phyloP scores from a whole-genome alignment of 2,797 vertebrate species.

The Alca torda region DNA sequence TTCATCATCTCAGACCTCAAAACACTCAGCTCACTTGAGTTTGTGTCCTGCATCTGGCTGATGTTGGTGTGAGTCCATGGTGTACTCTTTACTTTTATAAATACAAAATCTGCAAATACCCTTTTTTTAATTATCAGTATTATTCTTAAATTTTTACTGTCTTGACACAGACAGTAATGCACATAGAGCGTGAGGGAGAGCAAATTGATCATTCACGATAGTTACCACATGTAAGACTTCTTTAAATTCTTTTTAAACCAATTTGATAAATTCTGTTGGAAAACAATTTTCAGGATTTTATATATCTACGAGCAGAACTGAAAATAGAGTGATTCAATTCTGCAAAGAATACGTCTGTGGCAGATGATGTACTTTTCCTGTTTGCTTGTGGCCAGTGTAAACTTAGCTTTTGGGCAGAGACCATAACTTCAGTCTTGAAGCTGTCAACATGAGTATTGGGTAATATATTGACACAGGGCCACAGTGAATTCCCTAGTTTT shows the following conservation, averaged over 20 bases:
- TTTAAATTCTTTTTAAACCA: not conserved
- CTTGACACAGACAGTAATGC: not conserved
- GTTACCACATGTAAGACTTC: not conserved
- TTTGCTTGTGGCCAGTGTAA: slow-evolving; percentile 48
- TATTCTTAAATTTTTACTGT: not conserved
- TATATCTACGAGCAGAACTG: not conserved
- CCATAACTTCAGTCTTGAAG: slow-evolving; percentile 21
- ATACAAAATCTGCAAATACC: not conserved
- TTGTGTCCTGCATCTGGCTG: not conserved
- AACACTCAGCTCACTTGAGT: not conserved
- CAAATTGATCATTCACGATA: not conserved
- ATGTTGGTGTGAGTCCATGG: not conserved
- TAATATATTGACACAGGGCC: slow-evolving; percentile 31
- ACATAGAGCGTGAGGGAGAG: not conserved
- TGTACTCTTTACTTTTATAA: not conserved
- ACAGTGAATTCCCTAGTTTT: slow-evolving; percentile 10
- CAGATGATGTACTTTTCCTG: slow-evolving; percentile 42
- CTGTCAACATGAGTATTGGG: slow-evolving; percentile 28
- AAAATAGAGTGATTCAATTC: not conserved
- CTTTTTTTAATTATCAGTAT: no score
- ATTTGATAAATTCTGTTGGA: not conserved
- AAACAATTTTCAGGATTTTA: not conserved
- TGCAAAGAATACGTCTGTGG: slow-evolving; percentile 15
- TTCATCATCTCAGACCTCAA: not conserved
- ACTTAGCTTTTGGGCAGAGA: slow-evolving; percentile 44